Percentiles rank a stretch among this genome's conserved stretches.
Conservation (phyloP, 2,797 vertebrate species). For the Sarcoramphus papa region DNA sequence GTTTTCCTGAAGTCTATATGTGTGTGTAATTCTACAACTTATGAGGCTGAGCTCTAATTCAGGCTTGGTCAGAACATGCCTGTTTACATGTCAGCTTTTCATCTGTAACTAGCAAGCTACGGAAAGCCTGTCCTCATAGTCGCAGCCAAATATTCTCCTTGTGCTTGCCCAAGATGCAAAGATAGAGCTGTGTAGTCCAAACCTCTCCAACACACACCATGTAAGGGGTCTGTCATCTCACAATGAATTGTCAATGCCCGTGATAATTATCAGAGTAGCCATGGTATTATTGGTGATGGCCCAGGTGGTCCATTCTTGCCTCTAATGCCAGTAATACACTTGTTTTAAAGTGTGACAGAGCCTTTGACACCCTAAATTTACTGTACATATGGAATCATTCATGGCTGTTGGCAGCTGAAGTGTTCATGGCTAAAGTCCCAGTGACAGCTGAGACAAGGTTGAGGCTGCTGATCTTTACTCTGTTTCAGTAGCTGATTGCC, state of each 20-base stretch:
- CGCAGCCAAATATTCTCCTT: not conserved
- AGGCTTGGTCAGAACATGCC: not conserved
- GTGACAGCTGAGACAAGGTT: constrained; percentile 19
- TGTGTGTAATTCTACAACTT: not conserved
- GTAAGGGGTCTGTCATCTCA: not conserved
- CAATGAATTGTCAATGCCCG: not conserved
- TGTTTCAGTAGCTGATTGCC: not conserved
- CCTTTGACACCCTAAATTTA: not conserved
- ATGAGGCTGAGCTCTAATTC: not conserved
- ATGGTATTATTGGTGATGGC: not conserved
- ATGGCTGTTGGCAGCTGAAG: not conserved
- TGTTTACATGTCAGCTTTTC: not conserved
- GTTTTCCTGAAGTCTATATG: not conserved
- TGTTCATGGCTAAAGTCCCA: constrained; percentile 7
- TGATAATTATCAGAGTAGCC: not conserved
- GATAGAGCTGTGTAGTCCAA: not conserved
- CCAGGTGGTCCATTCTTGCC: not conserved
- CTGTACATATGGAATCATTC: not conserved
- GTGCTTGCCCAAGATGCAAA: not conserved
- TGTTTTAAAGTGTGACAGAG: not conserved
- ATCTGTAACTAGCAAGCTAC: not conserved
- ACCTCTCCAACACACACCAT: not conserved
- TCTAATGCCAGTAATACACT: not conserved
- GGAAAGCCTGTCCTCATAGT: not conserved
- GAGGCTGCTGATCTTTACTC: not conserved